A percentile compares a stretch with the other conserved stretches of the same genome.
Evolutionary conservation across 2,888 invertebrate species (phyloP).

Genomic region (Tyria jacobaeae): DNA sequence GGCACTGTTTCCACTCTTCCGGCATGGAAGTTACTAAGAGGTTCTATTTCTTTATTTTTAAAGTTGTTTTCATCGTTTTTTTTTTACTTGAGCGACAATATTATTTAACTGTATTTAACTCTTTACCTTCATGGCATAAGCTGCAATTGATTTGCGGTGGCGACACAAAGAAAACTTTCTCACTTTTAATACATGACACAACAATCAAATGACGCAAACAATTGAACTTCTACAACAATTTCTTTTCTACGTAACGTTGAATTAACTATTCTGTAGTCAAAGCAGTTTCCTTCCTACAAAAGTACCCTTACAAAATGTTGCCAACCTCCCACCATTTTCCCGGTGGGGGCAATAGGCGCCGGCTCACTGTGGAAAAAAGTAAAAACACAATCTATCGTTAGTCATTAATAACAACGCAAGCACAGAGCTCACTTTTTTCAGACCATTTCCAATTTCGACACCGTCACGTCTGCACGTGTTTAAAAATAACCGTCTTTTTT

Average conservation of each 20-base stretch:
- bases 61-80: no score
- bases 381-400: constrained; percentile 80
- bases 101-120: background rate
- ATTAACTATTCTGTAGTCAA: constrained; percentile 33
- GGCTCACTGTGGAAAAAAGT: constrained; percentile 78
- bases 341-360: constrained; percentile 81
- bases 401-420: constrained; percentile 76
- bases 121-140: background rate
- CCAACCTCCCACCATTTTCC: constrained; percentile 66
- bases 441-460: constrained; percentile 78
- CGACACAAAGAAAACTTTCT: constrained; percentile 17
- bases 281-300: constrained; percentile 40
- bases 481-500: constrained; percentile 21
- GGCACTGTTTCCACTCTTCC: no score
- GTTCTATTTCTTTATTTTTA: no score
- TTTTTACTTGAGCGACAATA: no score
- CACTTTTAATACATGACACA: constrained; percentile 6
- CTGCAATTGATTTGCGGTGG: constrained; percentile 11
- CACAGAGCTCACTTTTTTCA: constrained; percentile 70
- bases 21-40: no score
- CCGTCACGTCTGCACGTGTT: constrained; percentile 65
- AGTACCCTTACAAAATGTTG: constrained; percentile 63
- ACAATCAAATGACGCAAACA: constrained; percentile 20
- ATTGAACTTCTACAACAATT: constrained; percentile 19
- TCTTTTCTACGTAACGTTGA: constrained; percentile 16